phyloP scores from a whole-genome alignment of 2,797 vertebrate species.

The Echeneis naucrates region DNA sequence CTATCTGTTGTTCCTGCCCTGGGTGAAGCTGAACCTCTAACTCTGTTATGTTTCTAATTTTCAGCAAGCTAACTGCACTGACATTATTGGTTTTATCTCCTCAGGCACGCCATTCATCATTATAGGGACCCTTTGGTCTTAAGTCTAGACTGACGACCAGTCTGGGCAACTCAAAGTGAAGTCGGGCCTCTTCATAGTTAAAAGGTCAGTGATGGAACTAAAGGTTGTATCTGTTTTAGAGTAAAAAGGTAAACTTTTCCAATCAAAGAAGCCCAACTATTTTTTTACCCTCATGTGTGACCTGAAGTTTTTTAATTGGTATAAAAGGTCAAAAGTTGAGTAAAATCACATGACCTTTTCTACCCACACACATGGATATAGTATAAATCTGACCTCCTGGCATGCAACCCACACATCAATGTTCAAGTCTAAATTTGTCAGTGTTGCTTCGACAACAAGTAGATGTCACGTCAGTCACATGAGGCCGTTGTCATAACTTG shows the following conservation, averaged over 20 bases:
- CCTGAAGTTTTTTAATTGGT: background rate
- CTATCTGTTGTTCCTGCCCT: background rate
- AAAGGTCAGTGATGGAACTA: constrained; percentile 18
- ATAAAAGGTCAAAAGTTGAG: background rate
- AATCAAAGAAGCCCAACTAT: background rate
- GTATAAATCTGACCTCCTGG: constrained; percentile 17
- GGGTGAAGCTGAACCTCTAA: background rate
- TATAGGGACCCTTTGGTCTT: background rate
- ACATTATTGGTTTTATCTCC: background rate
- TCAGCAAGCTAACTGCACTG: background rate
- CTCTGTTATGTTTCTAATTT: constrained; percentile 15
- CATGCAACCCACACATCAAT: constrained; percentile 33
- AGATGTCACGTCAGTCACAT: constrained; percentile 26
- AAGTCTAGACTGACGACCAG: constrained; percentile 9
- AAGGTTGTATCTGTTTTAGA: constrained; percentile 3
- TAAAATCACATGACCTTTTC: constrained; percentile 3
- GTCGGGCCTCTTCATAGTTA: constrained; percentile 18
- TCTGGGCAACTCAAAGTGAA: constrained; percentile 14
- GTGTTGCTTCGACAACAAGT: constrained; percentile 24
- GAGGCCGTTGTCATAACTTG: constrained; percentile 1
- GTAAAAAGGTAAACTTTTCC: background rate
- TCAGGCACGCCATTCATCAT: constrained; percentile 9
- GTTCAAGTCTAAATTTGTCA: constrained; percentile 34
- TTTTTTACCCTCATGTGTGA: background rate
- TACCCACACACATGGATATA: background rate